These are phyloP conservation scores for Strigamia transsilvanica DNA, from an alignment of 2,888 invertebrate genomes.

Conservation along the genomic window DNA sequence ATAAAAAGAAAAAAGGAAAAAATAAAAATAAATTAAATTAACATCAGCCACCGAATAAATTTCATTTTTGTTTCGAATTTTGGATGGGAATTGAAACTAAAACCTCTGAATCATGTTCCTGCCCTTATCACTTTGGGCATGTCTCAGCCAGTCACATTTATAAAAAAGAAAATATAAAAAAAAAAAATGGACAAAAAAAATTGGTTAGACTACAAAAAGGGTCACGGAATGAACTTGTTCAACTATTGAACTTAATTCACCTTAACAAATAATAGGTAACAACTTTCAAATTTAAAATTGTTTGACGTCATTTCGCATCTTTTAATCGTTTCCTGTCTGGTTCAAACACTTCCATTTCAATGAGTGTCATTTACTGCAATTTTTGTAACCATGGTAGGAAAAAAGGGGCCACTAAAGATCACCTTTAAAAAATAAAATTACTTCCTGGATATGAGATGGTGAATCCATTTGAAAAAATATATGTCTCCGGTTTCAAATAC, in stretches of 20 bases:
- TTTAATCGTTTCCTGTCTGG: conserved; percentile 30
- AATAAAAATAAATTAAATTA: not conserved
- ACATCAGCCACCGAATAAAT: not conserved
- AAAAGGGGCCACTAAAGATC: not conserved
- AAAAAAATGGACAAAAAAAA: not conserved
- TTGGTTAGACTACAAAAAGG: not conserved
- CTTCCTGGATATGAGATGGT: conserved; percentile 26
- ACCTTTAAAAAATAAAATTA: conserved; percentile 20
- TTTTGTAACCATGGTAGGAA: not conserved
- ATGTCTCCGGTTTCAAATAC: not conserved
- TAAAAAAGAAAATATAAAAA: not conserved
- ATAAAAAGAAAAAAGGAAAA: not conserved
- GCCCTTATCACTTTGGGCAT: conserved; percentile 31
- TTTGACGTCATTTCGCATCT: conserved; percentile 14
- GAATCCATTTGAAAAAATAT: conserved; percentile 4
- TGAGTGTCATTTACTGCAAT: conserved; percentile 28
- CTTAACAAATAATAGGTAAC: not conserved
- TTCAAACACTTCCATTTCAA: conserved; percentile 36
- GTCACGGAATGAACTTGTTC: conserved; percentile 17
- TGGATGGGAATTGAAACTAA: not conserved
- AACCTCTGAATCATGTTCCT: conserved; percentile 29
- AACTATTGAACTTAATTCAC: conserved; percentile 43
- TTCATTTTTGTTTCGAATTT: not conserved
- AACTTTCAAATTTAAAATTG: not conserved
- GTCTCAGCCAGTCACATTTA: conserved; percentile 17